Base-by-base conservation (phyloP, 1,140 invertebrate genomes). In the Bacillus rossius region DNA sequence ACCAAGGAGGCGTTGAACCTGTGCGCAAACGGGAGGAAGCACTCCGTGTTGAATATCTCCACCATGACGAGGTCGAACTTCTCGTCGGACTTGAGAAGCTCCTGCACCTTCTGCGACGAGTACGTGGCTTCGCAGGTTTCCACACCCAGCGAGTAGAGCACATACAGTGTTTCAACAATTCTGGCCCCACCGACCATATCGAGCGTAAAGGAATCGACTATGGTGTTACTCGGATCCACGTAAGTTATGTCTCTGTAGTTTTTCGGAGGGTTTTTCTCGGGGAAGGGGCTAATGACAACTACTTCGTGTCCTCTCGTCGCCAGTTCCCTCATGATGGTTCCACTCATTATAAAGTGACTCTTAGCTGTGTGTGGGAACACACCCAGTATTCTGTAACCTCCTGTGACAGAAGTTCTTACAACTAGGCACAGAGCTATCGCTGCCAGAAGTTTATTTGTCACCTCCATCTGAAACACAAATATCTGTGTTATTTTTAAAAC, bases 231-330 rank as follows among this genome's bases (percentile, higher is more conserved):
- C 10, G 10, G 29, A 10, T 34, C 10, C 29, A 34, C 10, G 29
- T 34, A 34, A 34, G 29, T 34, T 34, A 82, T 64, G 61, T 84
- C 79, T 4, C 63, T 71, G 37, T 80, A 81, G 63, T 81, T 82
- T 2, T 71, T 64, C 1, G 74, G 59, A 0, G 58, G 63, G 7
- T 68, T 68, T 37, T 73, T 71, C 7, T 56, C 8, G 0, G 74
- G 71, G 56, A 73, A 76, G 16, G 73, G 69, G 1, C 65, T 65
- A 8, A 77, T 51, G 0, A 77, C 69, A 25, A 75, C 73, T 0
- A 79, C 69, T 20, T 71, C 67, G 59, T 79, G 77, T 1, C 77
- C 77, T 0, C 69, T 67, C 14, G 51, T 61, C 0, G 73, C 75
- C 0, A 79, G 55, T 5, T 41, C 63, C 20, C 64, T 65, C 62